These are phyloP conservation scores for Sinocyclocheilus rhinocerous DNA, from an alignment of 2,113 vertebrate species.

Conservation along the genomic window DNA sequence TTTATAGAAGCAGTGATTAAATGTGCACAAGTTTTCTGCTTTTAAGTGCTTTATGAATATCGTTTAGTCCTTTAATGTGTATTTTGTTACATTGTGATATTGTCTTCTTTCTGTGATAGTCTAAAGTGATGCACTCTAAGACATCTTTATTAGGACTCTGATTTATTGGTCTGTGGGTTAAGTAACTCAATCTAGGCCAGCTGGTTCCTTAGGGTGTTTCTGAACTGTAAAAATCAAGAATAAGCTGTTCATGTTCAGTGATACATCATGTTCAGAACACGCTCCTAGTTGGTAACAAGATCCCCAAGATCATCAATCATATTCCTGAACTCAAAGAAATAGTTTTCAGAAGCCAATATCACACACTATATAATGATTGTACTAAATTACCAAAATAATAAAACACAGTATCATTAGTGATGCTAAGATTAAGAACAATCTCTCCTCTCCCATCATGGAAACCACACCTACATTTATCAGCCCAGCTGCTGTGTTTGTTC, in stretches of 20 bases:
- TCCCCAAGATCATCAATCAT: background rate
- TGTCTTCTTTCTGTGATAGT: background rate
- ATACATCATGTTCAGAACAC: background rate
- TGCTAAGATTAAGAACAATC: background rate
- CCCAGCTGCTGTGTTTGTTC: constrained; percentile 32
- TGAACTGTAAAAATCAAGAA: constrained; percentile 15
- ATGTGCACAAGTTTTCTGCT: background rate
- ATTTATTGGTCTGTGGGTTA: constrained; percentile 14
- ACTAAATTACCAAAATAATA: background rate
- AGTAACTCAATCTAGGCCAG: constrained; percentile 13
- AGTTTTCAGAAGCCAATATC: background rate
- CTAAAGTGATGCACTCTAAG: background rate
- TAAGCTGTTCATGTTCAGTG: constrained; percentile 18
- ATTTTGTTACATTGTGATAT: constrained; percentile 9
- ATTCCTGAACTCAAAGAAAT: background rate
- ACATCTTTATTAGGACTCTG: background rate
- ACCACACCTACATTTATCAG: constrained; percentile 14
- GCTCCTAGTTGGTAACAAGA: background rate
- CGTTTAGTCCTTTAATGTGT: background rate
- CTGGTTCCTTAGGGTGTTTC: constrained; percentile 4
- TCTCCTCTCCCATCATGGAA: background rate
- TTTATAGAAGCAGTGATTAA: constrained; percentile 58
- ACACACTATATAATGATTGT: background rate
- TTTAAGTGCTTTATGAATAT: background rate
- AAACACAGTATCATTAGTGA: background rate